Evolutionary conservation across 2,797 vertebrate genomes (phyloP).

Genomic region (Micrastur ruficollis): DNA sequence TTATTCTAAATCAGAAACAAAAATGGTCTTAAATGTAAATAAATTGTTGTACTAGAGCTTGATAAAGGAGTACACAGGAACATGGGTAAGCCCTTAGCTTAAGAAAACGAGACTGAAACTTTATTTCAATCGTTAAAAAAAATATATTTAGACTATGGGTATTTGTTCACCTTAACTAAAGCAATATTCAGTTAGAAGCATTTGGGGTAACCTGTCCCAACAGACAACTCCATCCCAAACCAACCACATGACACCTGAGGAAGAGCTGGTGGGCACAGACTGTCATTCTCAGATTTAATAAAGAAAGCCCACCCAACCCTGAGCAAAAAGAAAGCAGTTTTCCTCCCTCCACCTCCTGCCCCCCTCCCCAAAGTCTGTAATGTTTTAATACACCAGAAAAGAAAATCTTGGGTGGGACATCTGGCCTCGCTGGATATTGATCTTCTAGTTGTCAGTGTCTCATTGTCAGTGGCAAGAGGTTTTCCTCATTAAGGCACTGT

Average conservation of each 20-base stretch:
- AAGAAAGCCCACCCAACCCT: neutral
- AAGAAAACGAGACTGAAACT: neutral
- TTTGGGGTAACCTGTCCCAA: neutral
- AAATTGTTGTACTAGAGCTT: neutral
- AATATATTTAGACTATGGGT: fast-evolving
- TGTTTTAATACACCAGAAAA: neutral
- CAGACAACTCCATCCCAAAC: neutral
- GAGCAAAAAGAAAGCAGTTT: neutral
- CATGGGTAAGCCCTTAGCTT: neutral
- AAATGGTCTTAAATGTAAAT: neutral
- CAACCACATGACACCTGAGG: neutral
- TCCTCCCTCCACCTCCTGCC: neutral
- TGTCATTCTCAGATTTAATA: neutral
- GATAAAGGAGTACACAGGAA: neutral
- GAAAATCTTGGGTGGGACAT: neutral
- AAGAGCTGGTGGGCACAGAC: neutral
- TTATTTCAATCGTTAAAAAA: neutral
- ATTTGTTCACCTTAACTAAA: neutral
- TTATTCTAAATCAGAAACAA: neutral
- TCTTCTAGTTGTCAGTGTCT: neutral
- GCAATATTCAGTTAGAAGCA: neutral
- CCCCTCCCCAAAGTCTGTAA: neutral
- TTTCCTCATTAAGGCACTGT: neutral
- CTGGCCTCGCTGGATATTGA: neutral
- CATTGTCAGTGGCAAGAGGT: neutral